phyloP scores from a whole-genome alignment of 1,140 invertebrate genomes.

The Adoxophyes honmai region DNA sequence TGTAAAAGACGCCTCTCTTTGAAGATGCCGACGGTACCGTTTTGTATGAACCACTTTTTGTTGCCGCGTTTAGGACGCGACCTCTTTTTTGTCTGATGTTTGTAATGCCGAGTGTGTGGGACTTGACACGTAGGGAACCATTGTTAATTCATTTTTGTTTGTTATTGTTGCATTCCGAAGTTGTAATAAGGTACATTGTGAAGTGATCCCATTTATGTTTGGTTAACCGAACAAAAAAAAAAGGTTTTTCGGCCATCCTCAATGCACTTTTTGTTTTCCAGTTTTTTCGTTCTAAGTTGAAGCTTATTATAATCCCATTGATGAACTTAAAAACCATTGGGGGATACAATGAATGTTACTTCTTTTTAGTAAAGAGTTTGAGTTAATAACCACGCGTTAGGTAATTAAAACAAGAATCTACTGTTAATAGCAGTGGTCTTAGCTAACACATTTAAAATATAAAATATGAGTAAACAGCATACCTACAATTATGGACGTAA shows the following conservation, averaged over 20 bases:
- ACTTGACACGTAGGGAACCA: slow-evolving; percentile 71
- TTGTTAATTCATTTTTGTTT: slow-evolving; percentile 64
- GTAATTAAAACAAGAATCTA: too few species aligned
- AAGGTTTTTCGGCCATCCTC: neutral
- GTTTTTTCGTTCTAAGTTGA: too few species aligned
- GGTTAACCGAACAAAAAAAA: slow-evolving; percentile 16
- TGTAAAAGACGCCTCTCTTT: slow-evolving; percentile 66
- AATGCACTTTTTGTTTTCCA: too few species aligned
- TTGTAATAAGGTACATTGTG: slow-evolving; percentile 41
- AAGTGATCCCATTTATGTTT: slow-evolving; percentile 31
- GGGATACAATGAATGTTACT: too few species aligned
- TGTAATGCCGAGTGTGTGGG: slow-evolving; percentile 70
- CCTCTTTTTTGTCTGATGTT: slow-evolving; percentile 65
- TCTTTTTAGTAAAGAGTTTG: too few species aligned
- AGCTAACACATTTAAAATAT: too few species aligned
- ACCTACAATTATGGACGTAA: neutral
- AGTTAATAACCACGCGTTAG: too few species aligned
- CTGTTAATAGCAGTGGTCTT: too few species aligned
- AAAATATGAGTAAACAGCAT: neutral
- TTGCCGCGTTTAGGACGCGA: slow-evolving; percentile 61
- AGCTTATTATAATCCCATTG: too few species aligned
- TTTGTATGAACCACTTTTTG: slow-evolving; percentile 58
- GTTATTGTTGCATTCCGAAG: slow-evolving; percentile 55
- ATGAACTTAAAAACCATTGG: too few species aligned
- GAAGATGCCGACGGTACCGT: slow-evolving; percentile 64